These are phyloP conservation scores for Cheilosia urbana DNA, from an alignment of 2,888 invertebrate genomes.

Conservation along the genomic window DNA sequence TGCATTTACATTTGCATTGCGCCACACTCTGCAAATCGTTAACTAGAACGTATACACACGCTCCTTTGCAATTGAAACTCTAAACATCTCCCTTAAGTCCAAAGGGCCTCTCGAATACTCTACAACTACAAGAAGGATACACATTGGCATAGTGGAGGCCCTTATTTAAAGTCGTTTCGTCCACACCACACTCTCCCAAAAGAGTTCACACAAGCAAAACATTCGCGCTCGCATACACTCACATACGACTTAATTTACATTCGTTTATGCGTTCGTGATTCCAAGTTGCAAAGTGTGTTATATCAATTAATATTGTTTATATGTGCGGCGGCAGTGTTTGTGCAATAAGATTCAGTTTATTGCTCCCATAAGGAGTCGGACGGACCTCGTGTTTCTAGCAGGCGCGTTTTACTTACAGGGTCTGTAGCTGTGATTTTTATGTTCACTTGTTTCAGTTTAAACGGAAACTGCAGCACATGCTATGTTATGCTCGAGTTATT, in stretches of 20 bases:
- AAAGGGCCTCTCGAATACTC: constrained; percentile 10
- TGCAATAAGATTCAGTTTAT: constrained; percentile 66
- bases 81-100: constrained; percentile 34
- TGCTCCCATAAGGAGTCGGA: constrained; percentile 50
- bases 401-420: constrained; percentile 16
- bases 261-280: constrained; percentile 68
- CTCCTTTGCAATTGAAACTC: constrained; percentile 26
- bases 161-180: constrained; percentile 45
- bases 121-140: not conserved
- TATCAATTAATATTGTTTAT: constrained; percentile 72
- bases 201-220: constrained; percentile 20
- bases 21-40: constrained; percentile 58
- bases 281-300: constrained; percentile 66
- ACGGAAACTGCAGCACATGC: constrained; percentile 46
- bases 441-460: not conserved
- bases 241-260: constrained; percentile 67
- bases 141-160: constrained; percentile 8
- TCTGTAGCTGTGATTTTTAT: constrained; percentile 6
- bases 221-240: constrained; percentile 38
- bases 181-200: constrained; percentile 6
- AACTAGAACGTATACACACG: constrained; percentile 55
- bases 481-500: constrained; percentile 30
- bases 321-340: constrained; percentile 46
- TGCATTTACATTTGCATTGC: constrained; percentile 53
- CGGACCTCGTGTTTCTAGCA: constrained; percentile 2